Conservation (phyloP, 1,140 invertebrate species). For the Oedothorax gibbosus region DNA sequence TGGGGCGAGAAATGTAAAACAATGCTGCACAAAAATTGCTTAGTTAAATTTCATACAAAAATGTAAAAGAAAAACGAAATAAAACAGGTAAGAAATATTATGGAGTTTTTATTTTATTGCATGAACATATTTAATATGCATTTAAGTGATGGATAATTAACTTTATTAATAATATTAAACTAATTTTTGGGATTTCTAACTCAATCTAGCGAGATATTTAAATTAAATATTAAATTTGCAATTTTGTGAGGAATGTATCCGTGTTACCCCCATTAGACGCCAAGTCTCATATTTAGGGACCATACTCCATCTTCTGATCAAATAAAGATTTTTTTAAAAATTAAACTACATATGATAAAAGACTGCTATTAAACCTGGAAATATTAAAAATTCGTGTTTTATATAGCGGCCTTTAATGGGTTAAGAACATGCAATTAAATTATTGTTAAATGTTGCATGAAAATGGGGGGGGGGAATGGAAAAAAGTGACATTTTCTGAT, state of each 20-base stretch:
- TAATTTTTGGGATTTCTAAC: constrained; percentile 19
- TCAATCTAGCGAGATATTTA: neutral
- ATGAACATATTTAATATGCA: too few species aligned
- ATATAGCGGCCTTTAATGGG: constrained; percentile 11
- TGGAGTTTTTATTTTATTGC: too few species aligned
- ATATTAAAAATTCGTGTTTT: neutral
- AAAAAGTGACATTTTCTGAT: too few species aligned
- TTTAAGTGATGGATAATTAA: too few species aligned
- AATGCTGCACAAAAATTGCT: neutral
- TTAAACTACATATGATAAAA: constrained; percentile 6
- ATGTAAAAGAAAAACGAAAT: neutral
- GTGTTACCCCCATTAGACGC: neutral
- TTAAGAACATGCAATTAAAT: neutral
- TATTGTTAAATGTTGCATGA: too few species aligned
- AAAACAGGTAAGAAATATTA: too few species aligned
- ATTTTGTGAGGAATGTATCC: neutral
- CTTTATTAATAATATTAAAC: neutral
- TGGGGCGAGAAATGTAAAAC: neutral
- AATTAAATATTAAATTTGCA: too few species aligned
- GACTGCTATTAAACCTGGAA: constrained; percentile 22
- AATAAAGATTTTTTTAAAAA: constrained; percentile 3
- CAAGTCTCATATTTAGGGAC: neutral
- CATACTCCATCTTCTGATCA: constrained; percentile 2
- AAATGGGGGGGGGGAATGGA: too few species aligned
- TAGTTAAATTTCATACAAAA: neutral